phyloP scores from a whole-genome alignment of 2,113 vertebrate species.

The Oxyura jamaicensis region DNA sequence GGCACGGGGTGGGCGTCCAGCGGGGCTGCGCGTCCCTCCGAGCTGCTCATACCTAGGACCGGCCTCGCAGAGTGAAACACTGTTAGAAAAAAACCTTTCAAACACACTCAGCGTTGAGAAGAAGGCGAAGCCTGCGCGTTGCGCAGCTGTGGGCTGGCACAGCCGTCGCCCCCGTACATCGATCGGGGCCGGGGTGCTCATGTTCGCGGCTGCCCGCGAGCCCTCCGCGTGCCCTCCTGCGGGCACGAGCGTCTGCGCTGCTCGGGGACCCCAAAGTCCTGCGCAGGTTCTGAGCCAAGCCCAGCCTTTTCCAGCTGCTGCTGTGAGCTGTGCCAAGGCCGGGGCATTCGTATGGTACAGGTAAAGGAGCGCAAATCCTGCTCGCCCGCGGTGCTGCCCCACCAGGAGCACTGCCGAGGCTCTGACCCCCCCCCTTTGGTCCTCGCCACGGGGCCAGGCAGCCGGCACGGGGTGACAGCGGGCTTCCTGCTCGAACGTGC shows the following conservation, averaged over 20 bases:
- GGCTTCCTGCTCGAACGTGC: not conserved
- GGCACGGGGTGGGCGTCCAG: accelerated
- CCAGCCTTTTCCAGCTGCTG: accelerated
- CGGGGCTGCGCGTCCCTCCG: not conserved
- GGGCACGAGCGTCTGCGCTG: not conserved
- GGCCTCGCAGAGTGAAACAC: not conserved
- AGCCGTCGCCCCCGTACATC: no score
- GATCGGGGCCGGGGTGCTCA: accelerated
- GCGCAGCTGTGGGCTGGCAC: not conserved
- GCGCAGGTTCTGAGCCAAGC: not conserved
- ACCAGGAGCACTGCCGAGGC: accelerated
- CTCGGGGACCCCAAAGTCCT: not conserved
- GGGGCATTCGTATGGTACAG: not conserved
- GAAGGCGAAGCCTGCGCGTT: not conserved
- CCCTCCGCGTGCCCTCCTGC: not conserved
- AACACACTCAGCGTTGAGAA: not conserved
- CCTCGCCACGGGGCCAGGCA: not conserved
- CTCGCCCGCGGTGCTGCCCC: accelerated
- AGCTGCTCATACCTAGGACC: not conserved
- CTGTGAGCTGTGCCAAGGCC: accelerated
- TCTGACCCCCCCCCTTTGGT: accelerated
- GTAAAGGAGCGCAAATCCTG: not conserved
- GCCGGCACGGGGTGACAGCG: not conserved
- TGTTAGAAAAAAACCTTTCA: not conserved
- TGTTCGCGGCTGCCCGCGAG: accelerated